A percentile compares a stretch with the other conserved stretches of the same genome.
These are phyloP conservation scores for Orchesella cincta DNA, from an alignment of 1,140 invertebrate species.

Conservation along the genomic window DNA sequence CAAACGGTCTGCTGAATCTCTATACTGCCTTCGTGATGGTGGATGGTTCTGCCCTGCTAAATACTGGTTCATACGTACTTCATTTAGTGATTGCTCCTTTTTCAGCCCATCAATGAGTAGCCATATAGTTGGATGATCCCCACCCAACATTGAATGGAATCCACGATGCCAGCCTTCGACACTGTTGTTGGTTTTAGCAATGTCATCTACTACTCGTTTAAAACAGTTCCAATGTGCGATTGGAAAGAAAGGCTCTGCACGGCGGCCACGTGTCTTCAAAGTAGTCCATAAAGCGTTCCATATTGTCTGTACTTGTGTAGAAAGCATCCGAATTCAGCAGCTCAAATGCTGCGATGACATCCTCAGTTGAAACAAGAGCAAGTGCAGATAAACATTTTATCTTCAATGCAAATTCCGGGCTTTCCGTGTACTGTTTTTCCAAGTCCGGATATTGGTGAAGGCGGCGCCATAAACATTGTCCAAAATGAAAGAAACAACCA, in stretches of 20 bases:
- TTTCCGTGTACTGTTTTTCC: not conserved
- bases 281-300: not conserved
- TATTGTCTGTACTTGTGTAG: not conserved
- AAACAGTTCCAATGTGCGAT: slow-evolving; percentile 28
- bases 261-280: slow-evolving; percentile 4
- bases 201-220: not conserved
- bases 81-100: not conserved
- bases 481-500: slow-evolving; percentile 22
- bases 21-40: not conserved
- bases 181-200: slow-evolving; percentile 18
- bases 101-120: slow-evolving; percentile 21
- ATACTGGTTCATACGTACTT: not conserved
- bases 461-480: not conserved
- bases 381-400: not conserved
- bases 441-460: not conserved
- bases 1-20: not conserved
- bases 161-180: not conserved
- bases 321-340: not conserved
- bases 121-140: slow-evolving; percentile 12
- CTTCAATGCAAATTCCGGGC: not conserved
- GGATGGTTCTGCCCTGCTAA: not conserved
- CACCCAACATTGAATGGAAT: not conserved
- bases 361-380: slow-evolving; percentile 6
- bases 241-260: not conserved
- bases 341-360: slow-evolving; percentile 5